Evolutionary conservation across 35 echinoderm and acorn worm species (phyloP).

Genomic region (Eucidaris tribuloides): DNA sequence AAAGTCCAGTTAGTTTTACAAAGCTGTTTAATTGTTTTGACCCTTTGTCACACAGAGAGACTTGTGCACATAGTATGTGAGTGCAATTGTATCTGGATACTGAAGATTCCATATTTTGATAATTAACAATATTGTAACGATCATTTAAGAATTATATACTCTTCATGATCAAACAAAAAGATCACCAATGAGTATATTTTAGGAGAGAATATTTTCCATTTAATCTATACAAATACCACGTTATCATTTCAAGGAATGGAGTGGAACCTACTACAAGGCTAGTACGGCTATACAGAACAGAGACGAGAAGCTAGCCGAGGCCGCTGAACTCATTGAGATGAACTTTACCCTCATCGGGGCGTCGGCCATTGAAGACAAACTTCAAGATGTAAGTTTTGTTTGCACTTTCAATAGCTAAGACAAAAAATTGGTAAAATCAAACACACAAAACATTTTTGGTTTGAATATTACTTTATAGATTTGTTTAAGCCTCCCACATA

Average conservation of each 20-base stretch:
- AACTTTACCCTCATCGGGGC: slow-evolving; percentile 90
- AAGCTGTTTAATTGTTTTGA: too few species aligned
- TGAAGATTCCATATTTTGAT: too few species aligned
- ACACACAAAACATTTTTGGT: too few species aligned
- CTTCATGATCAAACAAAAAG: not conserved
- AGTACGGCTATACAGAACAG: slow-evolving; percentile 93
- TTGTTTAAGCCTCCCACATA: too few species aligned
- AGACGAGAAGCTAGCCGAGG: slow-evolving; percentile 89
- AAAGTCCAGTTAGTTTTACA: too few species aligned
- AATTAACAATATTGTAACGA: not conserved
- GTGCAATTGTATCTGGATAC: too few species aligned
- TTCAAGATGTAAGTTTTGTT: slow-evolving; percentile 76
- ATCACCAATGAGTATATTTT: not conserved
- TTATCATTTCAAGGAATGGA: slow-evolving; percentile 77
- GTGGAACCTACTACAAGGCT: slow-evolving; percentile 94
- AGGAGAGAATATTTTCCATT: too few species aligned
- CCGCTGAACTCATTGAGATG: slow-evolving; percentile 97
- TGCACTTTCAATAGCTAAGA: not conserved
- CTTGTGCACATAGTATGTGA: too few species aligned
- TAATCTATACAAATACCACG: not conserved
- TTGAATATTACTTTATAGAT: too few species aligned
- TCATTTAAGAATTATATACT: not conserved
- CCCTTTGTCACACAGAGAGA: too few species aligned
- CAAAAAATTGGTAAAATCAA: not conserved
- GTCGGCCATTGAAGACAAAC: slow-evolving; percentile 96